These are phyloP conservation scores for Saccostrea glomerata DNA, from an alignment of 1,140 invertebrate genomes.

Conservation along the genomic window DNA sequence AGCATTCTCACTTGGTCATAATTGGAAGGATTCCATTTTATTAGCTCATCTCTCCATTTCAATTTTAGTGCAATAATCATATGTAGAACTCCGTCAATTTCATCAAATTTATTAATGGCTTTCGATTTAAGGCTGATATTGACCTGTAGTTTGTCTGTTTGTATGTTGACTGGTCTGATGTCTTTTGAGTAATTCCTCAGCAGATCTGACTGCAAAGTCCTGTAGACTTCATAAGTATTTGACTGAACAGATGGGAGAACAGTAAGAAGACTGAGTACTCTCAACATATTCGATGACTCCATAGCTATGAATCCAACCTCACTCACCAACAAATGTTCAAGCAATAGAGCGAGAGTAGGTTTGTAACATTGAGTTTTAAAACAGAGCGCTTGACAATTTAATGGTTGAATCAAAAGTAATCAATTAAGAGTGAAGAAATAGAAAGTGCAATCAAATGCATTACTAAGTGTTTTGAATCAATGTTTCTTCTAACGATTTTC, in stretches of 20 bases:
- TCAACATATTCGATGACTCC: background rate
- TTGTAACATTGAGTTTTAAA: no score
- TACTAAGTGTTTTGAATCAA: no score
- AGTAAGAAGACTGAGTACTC: background rate
- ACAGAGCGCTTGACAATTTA: no score
- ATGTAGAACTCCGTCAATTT: constrained; percentile 16
- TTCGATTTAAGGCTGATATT: background rate
- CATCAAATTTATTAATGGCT: constrained; percentile 18
- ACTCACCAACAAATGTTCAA: no score
- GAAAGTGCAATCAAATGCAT: no score
- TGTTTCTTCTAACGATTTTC: no score
- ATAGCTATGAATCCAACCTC: background rate
- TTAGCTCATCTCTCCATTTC: constrained; percentile 17
- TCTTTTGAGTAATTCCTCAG: constrained; percentile 42
- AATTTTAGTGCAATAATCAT: background rate
- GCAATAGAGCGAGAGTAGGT: no score
- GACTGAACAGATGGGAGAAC: background rate
- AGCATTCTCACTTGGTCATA: background rate
- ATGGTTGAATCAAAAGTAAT: no score
- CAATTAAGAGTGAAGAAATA: no score
- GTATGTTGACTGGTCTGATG: constrained; percentile 10
- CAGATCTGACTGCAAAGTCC: background rate
- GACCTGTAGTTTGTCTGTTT: background rate
- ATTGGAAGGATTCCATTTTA: constrained; percentile 19
- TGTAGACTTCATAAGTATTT: background rate